Evolutionary conservation across 30 jellyfish, hydroid and myxozoan genomes (phyloP).

Genomic region (Mastigias papua): DNA sequence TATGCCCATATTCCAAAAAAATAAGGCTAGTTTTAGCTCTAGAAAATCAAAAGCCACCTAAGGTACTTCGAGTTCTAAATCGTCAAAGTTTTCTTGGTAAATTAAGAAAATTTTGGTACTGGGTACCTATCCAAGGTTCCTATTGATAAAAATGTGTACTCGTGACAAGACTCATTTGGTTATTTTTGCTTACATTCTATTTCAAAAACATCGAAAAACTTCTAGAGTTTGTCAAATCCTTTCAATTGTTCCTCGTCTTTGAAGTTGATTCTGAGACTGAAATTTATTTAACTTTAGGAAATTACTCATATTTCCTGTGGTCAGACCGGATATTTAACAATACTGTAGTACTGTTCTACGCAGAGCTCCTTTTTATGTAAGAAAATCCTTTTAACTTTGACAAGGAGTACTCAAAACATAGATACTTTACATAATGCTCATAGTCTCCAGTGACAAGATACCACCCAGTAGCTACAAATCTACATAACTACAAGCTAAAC

Average conservation of each 20-base stretch:
- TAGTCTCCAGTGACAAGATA: not conserved
- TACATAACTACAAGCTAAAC: no score
- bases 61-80: no score
- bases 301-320: constrained; percentile 26
- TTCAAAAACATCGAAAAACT: not conserved
- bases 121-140: no score
- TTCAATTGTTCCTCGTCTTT: not conserved
- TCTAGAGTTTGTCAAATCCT: constrained; percentile 28
- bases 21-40: no score
- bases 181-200: no score
- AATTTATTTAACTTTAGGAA: constrained; percentile 15
- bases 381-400: not conserved
- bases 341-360: not conserved
- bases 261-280: not conserved
- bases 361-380: not conserved
- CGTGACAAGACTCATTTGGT: no score
- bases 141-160: no score
- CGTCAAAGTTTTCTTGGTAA: no score
- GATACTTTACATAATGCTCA: not conserved
- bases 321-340: constrained; percentile 40
- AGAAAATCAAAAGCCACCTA: no score
- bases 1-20: no score
- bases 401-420: constrained; percentile 1
- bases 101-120: no score
- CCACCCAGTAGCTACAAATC: constrained; percentile 35